phyloP scores from a whole-genome alignment of 2,113 vertebrate genomes.

The Aptenodytes patagonicus region DNA sequence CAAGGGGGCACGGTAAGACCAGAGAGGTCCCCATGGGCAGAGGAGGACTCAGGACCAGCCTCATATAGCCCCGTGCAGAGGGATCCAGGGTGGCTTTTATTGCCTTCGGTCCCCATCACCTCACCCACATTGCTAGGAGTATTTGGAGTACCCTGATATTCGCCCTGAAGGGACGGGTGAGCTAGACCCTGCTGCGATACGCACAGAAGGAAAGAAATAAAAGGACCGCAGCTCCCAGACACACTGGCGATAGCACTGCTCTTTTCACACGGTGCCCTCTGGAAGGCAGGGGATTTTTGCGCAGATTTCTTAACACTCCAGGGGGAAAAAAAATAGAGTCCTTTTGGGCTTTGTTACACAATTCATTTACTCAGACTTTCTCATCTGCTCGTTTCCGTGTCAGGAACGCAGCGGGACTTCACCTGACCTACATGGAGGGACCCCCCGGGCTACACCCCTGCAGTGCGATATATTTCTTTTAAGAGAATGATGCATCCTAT shows the following conservation, averaged over 20 bases:
- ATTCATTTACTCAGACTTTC: not conserved
- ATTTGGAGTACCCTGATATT: not conserved
- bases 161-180: not conserved
- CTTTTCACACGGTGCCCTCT: not conserved
- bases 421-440: not conserved
- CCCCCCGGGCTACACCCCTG: fast-evolving
- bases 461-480: not conserved
- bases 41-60: not conserved
- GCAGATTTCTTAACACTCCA: not conserved
- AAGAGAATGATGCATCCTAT: not conserved
- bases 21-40: not conserved
- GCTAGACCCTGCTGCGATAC: not conserved
- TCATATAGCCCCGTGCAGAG: fast-evolving
- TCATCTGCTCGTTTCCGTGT: fast-evolving
- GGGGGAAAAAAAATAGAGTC: not conserved
- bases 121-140: not conserved
- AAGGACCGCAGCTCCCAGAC: not conserved
- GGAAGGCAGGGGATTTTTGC: not conserved
- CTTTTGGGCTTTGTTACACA: not conserved
- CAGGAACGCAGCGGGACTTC: not conserved
- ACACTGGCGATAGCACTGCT: not conserved
- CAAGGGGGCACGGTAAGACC: not conserved
- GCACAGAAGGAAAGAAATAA: not conserved
- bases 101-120: not conserved
- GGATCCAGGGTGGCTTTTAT: not conserved